Percentiles rank a stretch among this genome's conserved stretches.
Conservation (phyloP, 2,888 invertebrate genomes). For the Listrodromus nycthemerus region DNA sequence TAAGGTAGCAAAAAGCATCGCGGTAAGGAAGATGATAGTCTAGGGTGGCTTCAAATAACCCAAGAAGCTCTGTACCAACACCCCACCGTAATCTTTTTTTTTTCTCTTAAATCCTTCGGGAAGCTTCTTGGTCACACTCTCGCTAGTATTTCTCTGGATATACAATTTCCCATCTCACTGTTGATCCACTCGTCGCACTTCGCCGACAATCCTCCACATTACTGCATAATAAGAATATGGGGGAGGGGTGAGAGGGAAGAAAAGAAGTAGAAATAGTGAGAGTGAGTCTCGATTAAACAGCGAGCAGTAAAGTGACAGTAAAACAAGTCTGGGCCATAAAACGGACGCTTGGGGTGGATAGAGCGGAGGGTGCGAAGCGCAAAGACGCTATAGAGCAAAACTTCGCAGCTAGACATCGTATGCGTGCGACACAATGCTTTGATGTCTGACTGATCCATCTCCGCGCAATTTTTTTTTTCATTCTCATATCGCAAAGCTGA, state of each 20-base stretch:
- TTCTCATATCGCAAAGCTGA: constrained; percentile 6
- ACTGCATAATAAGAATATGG: neutral
- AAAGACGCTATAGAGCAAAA: constrained; percentile 14
- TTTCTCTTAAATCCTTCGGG: constrained; percentile 53
- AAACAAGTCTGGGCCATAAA: constrained; percentile 44
- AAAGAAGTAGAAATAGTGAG: constrained; percentile 46
- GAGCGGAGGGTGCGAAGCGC: constrained; percentile 44
- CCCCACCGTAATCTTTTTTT: constrained; percentile 36
- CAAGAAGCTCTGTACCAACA: constrained; percentile 9
- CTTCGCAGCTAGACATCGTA: constrained; percentile 41
- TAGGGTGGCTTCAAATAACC: constrained; percentile 40
- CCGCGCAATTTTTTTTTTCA: constrained; percentile 60
- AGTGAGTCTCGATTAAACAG: constrained; percentile 34
- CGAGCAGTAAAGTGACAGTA: constrained; percentile 6
- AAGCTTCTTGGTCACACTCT: constrained; percentile 57
- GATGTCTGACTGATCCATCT: constrained; percentile 61
- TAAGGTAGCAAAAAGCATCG: constrained; percentile 53
- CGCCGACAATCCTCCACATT: constrained; percentile 2
- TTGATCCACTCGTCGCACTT: constrained; percentile 39
- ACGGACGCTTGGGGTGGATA: constrained; percentile 38
- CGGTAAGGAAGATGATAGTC: constrained; percentile 7
- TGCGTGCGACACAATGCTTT: constrained; percentile 44
- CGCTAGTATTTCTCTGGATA: constrained; percentile 27
- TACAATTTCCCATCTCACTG: constrained; percentile 41
- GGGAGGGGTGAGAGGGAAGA: neutral